Evolutionary conservation across 2,888 invertebrate genomes (phyloP).

Genomic region (Sphinx pinastri): DNA sequence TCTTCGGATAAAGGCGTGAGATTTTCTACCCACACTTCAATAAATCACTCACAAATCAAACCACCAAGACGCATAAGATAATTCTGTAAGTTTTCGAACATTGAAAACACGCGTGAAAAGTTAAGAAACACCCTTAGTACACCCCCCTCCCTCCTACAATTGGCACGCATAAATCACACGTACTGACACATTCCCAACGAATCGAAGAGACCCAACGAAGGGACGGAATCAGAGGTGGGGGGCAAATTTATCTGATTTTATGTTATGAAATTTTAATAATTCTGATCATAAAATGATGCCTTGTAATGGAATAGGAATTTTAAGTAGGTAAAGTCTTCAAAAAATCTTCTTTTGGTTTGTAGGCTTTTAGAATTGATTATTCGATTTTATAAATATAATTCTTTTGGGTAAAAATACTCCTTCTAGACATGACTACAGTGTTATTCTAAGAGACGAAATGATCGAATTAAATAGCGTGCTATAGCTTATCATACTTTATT

Average conservation of each 20-base stretch:
- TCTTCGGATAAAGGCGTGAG: too few species aligned
- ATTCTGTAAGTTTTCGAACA: background rate
- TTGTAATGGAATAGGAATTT: too few species aligned
- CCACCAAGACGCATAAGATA: background rate
- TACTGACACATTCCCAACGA: conserved; percentile 28
- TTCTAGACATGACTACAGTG: too few species aligned
- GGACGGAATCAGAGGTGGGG: background rate
- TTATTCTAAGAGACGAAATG: too few species aligned
- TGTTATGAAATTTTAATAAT: too few species aligned
- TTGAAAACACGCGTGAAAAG: conserved; percentile 13
- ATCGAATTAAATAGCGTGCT: too few species aligned
- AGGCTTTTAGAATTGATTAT: too few species aligned
- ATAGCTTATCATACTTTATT: too few species aligned
- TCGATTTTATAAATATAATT: too few species aligned
- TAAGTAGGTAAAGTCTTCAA: too few species aligned
- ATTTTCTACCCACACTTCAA: background rate
- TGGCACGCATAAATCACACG: conserved; percentile 31
- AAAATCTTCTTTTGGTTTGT: too few species aligned
- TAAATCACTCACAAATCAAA: background rate
- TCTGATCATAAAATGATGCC: background rate
- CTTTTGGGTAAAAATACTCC: too few species aligned
- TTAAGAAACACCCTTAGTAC: background rate
- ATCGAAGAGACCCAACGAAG: conserved; percentile 21
- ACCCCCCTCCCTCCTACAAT: conserved; percentile 4
- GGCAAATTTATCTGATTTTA: background rate